phyloP scores from a whole-genome alignment of 1,140 invertebrate genomes.

The Scaptomyza hsui region DNA sequence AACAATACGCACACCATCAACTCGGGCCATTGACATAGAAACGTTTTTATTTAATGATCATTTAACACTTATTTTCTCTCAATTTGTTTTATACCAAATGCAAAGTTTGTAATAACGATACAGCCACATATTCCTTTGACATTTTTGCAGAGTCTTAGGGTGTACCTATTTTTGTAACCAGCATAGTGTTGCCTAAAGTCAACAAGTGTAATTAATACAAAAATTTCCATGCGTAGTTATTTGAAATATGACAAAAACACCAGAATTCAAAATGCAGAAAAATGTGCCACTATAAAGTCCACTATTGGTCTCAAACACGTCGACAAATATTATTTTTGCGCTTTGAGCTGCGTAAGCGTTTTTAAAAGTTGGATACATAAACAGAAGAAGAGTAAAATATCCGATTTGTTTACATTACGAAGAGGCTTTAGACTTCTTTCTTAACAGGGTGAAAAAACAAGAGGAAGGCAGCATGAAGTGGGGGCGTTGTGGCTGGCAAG shows the following conservation, averaged over 20 bases:
- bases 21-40: constrained; percentile 30
- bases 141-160: not conserved
- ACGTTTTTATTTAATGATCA: not conserved
- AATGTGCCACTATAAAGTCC: not conserved
- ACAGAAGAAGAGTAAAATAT: constrained; percentile 14
- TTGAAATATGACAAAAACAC: not conserved
- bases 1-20: constrained; percentile 19
- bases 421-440: constrained; percentile 8
- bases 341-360: constrained; percentile 11
- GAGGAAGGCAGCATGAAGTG: constrained; percentile 4
- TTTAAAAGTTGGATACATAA: constrained; percentile 12
- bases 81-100: not conserved
- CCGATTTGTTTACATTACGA: constrained; percentile 68
- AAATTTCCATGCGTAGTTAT: constrained; percentile 11
- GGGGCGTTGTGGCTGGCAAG: constrained; percentile 47
- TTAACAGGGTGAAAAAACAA: constrained; percentile 14
- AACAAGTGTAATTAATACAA: constrained; percentile 41
- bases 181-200: constrained; percentile 4
- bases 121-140: not conserved
- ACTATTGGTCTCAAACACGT: not conserved
- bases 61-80: not conserved
- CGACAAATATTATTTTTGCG: constrained; percentile 14
- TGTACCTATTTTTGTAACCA: not conserved
- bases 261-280: not conserved
- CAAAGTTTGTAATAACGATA: not conserved